Conservation (phyloP, 2,113 vertebrate genomes). For the Maylandia zebra region DNA sequence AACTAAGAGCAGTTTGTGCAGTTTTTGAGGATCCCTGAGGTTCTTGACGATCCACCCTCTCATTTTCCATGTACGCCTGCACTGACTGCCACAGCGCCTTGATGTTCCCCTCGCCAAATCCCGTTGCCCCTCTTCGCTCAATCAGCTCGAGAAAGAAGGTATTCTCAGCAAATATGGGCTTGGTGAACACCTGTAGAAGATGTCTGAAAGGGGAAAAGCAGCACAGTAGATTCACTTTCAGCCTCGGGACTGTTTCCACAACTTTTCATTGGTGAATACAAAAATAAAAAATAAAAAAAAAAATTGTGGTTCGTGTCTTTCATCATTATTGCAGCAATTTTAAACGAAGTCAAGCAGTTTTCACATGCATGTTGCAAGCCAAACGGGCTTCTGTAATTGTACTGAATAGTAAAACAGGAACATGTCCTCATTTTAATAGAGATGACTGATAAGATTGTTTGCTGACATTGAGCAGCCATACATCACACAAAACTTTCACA, state of each 20-base stretch:
- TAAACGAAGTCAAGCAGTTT: neutral
- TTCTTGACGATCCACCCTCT: neutral
- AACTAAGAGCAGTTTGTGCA: neutral
- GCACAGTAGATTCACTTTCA: neutral
- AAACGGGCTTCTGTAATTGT: neutral
- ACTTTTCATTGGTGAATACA: neutral
- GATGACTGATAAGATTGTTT: neutral
- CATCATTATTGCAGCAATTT: neutral
- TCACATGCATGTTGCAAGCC: neutral
- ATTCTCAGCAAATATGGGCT: slow-evolving; percentile 84
- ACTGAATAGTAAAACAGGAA: neutral
- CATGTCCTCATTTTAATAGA: neutral
- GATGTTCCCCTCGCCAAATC: slow-evolving; percentile 93
- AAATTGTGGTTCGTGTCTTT: neutral
- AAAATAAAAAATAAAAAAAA: neutral
- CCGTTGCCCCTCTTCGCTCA: slow-evolving; percentile 78
- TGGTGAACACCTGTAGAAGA: slow-evolving; percentile 91
- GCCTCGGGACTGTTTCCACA: neutral
- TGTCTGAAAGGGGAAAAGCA: slow-evolving; percentile 47
- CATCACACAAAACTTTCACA: neutral
- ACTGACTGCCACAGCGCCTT: slow-evolving; percentile 86
- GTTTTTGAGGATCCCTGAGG: neutral
- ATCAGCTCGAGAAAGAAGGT: slow-evolving; percentile 96
- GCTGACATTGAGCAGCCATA: neutral
- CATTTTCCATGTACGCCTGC: slow-evolving; percentile 76